Conservation (phyloP, 1,140 invertebrate species). For the Eumeta japonica region DNA sequence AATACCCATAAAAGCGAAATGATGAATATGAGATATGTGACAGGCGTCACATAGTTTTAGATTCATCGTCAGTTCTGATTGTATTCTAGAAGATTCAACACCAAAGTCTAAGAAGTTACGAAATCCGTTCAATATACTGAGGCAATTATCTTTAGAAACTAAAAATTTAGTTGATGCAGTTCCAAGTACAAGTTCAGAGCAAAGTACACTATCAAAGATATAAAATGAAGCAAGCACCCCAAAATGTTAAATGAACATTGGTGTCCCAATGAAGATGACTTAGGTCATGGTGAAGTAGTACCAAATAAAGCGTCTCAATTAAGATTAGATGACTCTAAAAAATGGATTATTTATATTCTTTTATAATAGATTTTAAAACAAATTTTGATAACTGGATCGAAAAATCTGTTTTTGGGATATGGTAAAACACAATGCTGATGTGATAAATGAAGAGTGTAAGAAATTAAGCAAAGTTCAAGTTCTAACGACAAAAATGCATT, state of each 20-base stretch:
- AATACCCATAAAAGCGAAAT: conserved; percentile 32
- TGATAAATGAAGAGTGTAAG: conserved; percentile 11
- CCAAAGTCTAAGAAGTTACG: conserved; percentile 24
- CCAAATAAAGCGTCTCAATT: conserved; percentile 8
- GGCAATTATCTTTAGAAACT: no score
- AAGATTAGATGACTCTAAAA: conserved; percentile 15
- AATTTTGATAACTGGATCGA: conserved; percentile 31
- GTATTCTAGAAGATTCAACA: conserved; percentile 15
- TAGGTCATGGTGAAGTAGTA: conserved; percentile 33
- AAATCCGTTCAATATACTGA: conserved; percentile 42
- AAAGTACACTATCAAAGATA: conserved; percentile 25
- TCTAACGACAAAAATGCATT: conserved; percentile 23
- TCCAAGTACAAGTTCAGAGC: no score
- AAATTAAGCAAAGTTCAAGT: conserved; percentile 6
- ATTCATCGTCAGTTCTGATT: conserved; percentile 31
- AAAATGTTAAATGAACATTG: conserved; percentile 24
- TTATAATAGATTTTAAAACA: conserved; percentile 22
- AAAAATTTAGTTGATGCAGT: no score
- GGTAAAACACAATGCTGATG: conserved; percentile 28
- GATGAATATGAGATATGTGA: conserved; percentile 26
- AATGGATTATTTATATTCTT: conserved; percentile 30
- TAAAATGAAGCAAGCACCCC: conserved; percentile 10
- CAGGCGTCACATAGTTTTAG: conserved; percentile 23
- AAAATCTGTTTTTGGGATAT: conserved; percentile 36
- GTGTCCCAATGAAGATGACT: conserved; percentile 31